Conservation (phyloP, 2,797 vertebrate species). For the Enteromius treurensis region DNA sequence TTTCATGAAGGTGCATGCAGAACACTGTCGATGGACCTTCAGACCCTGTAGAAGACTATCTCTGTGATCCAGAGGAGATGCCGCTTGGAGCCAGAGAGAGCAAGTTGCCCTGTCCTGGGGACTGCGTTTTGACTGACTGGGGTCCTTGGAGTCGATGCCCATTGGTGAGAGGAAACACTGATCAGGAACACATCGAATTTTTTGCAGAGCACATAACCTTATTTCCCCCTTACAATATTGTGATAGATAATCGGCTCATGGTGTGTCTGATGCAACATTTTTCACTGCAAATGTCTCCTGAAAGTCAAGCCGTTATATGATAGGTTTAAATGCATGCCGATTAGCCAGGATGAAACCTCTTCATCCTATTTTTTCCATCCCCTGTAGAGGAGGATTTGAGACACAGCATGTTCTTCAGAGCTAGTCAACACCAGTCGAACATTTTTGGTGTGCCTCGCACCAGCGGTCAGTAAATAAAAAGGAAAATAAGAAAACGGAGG, state of each 20-base stretch:
- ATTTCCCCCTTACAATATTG: neutral
- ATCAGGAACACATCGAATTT: neutral
- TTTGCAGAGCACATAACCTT: neutral
- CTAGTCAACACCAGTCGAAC: constrained; percentile 24
- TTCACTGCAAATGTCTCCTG: constrained; percentile 2
- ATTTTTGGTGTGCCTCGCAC: constrained; percentile 5
- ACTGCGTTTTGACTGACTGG: constrained; percentile 95
- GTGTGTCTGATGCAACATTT: constrained; percentile 21
- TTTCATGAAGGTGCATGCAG: constrained; percentile 88
- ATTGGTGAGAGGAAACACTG: constrained; percentile 78
- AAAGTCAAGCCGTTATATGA: constrained; percentile 27
- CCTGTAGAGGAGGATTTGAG: constrained; percentile 19
- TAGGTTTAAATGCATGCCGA: constrained; percentile 30
- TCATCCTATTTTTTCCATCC: constrained; percentile 11
- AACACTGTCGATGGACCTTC: constrained; percentile 95
- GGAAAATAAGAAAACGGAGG: neutral
- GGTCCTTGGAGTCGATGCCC: constrained; percentile 86
- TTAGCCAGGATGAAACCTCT: constrained; percentile 5
- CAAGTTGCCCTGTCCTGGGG: constrained; percentile 89
- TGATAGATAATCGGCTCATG: constrained; percentile 4
- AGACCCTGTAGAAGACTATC: constrained; percentile 93
- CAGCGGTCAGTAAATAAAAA: constrained; percentile 12
- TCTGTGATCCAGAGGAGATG: constrained; percentile 98
- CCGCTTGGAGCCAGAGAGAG: constrained; percentile 93
- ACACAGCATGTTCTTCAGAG: constrained; percentile 31